Conservation (phyloP, 2,888 invertebrate species). For the Kuschelorhynchus macadamiae region DNA sequence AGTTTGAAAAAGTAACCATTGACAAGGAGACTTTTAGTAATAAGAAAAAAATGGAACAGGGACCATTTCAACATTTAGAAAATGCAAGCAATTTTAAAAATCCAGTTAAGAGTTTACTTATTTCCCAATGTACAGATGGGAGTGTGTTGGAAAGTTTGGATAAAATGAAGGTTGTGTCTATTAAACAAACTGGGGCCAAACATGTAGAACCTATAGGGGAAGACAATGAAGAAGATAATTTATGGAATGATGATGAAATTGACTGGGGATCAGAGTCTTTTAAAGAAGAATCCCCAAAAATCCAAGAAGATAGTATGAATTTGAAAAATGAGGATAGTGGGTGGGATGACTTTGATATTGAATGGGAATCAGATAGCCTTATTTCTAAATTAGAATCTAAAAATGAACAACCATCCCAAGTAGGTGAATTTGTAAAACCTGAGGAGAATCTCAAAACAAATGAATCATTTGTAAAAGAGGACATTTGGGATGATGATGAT, state of each 20-base stretch:
- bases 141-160: neutral
- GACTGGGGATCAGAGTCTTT: conserved; percentile 54
- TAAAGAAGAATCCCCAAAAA: conserved; percentile 45
- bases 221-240: conserved; percentile 60
- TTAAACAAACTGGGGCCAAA: neutral
- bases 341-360: conserved; percentile 51
- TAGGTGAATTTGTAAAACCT: too few relatives aligned
- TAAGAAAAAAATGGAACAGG: neutral
- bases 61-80: neutral
- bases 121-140: too few relatives aligned
- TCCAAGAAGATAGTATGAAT: conserved; percentile 12
- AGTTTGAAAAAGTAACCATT: neutral
- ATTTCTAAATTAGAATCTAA: conserved; percentile 1
- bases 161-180: neutral
- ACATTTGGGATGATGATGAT: conserved; percentile 63
- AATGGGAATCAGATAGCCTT: conserved; percentile 34
- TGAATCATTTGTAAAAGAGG: conserved; percentile 54
- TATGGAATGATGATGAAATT: conserved; percentile 63
- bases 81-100: too few relatives aligned
- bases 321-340: conserved; percentile 44
- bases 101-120: neutral
- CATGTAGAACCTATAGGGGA: neutral
- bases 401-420: too few relatives aligned
- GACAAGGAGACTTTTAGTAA: neutral
- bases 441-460: neutral